Evolutionary conservation across 2,113 vertebrate genomes (phyloP).

Genomic region (Lipotes vexillifer): DNA sequence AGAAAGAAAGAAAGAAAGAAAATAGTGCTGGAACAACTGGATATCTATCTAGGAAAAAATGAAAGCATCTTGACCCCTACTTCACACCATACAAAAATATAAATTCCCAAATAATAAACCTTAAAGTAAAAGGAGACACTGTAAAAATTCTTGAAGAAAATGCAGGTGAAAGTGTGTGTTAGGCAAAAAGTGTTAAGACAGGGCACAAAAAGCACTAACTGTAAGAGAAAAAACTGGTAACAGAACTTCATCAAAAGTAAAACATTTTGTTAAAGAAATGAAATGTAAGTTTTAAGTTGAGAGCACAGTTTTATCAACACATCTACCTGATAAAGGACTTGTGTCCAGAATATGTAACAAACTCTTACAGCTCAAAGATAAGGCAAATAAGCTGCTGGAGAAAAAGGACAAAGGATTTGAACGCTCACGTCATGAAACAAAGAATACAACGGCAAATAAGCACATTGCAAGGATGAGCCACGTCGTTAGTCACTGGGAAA

Average conservation of each 20-base stretch:
- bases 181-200: neutral
- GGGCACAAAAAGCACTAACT: neutral
- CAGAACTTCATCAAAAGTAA: neutral
- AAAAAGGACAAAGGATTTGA: neutral
- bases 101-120: neutral
- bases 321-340: neutral
- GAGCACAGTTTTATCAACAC: too few species aligned
- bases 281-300: rapidly evolving
- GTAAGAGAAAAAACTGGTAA: neutral
- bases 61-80: neutral
- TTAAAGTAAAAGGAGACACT: neutral
- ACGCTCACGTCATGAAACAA: neutral
- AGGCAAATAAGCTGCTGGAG: rapidly evolving
- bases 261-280: neutral
- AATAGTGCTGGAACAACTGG: neutral
- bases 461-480: neutral
- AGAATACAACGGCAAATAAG: neutral
- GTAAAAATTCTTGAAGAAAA: too few species aligned
- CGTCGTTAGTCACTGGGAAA: neutral
- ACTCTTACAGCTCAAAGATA: neutral
- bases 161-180: neutral
- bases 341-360: rapidly evolving
- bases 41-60: neutral
- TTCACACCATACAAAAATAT: neutral
- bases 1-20: too few species aligned